These are phyloP conservation scores for Naja naja DNA, from an alignment of 2,113 vertebrate species.

Conservation along the genomic window DNA sequence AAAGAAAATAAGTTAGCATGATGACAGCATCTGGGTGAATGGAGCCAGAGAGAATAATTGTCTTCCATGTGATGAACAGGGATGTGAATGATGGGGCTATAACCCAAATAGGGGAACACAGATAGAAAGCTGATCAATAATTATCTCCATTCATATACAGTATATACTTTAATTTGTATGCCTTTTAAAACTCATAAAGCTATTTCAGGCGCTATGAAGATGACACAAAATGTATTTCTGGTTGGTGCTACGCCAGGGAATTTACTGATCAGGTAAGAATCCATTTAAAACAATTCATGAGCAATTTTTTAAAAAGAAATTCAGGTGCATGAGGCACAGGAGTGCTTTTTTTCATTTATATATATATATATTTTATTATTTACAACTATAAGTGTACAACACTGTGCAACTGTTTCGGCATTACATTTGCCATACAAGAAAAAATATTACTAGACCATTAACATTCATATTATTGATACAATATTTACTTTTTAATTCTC, in stretches of 20 bases:
- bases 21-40: not conserved
- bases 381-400: too few relatives aligned
- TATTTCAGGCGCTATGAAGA: not conserved
- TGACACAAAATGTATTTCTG: not conserved
- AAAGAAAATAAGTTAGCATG: conserved; percentile 25
- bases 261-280: not conserved
- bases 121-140: not conserved
- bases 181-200: not conserved
- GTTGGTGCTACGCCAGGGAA: not conserved
- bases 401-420: too few relatives aligned
- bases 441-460: too few relatives aligned
- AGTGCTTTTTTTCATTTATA: too few relatives aligned
- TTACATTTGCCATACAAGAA: too few relatives aligned
- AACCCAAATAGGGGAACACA: not conserved
- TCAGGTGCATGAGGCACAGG: not conserved
- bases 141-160: not conserved
- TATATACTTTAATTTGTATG: not conserved
- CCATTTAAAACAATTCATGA: not conserved
- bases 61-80: not conserved
- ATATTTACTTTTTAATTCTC: too few relatives aligned
- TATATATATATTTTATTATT: too few relatives aligned
- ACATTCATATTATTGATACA: too few relatives aligned
- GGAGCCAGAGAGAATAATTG: not conserved
- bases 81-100: not conserved
- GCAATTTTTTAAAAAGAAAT: not conserved